Evolutionary conservation across 2,113 vertebrate species (phyloP), one percentile per base, ranked within the genome.

Genomic region (Petroica traversi): DNA sequence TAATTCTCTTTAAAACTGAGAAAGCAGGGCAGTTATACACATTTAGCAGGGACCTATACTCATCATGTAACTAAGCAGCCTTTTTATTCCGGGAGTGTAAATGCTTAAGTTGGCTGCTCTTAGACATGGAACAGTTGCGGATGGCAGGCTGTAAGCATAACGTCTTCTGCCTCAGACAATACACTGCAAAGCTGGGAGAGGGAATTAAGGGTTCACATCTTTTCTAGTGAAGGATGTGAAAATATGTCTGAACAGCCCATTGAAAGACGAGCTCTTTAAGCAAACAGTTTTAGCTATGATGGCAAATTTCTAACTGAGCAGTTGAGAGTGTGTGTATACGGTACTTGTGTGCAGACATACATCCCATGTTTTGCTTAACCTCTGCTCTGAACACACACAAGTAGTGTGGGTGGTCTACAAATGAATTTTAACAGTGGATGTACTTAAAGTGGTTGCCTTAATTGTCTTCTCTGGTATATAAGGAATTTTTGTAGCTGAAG

Each of bases 311-410:
- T 61, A 34, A 41, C 17, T 22, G 52, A 61, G 24, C 38, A 62
- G 1, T 29, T 66, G 28, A 24, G 40, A 41, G 2, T 3, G 3
- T 33, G 20, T 40, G 15, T 16, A 5, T 40, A 17, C 7, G 2
- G 14, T 73, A 14, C 17, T 23, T 16, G 14, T 31, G 17, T 52
- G 25, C n/a, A 11, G 26, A 31, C 3, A 5, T 22, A 28, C 3
- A 5, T 22, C 45, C 4, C 2, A 2, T 11, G 17, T 59, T 51
- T 49, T 79, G 33, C 6, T 26, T 76, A 79, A 59, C 36, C 33
- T 67, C 19, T 45, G 11, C 38, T 51, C 40, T 89, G 45, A 64
- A 6, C 28, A 52, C 52, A 24, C 4, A 33, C 34, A 11, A 63
- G 26, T 63, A 43, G 14, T 43, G 29, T 58, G 46, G 40, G n/a